Evolutionary conservation across 2,888 invertebrate species (phyloP).

Genomic region (Chrysopilus asiliformis): DNA sequence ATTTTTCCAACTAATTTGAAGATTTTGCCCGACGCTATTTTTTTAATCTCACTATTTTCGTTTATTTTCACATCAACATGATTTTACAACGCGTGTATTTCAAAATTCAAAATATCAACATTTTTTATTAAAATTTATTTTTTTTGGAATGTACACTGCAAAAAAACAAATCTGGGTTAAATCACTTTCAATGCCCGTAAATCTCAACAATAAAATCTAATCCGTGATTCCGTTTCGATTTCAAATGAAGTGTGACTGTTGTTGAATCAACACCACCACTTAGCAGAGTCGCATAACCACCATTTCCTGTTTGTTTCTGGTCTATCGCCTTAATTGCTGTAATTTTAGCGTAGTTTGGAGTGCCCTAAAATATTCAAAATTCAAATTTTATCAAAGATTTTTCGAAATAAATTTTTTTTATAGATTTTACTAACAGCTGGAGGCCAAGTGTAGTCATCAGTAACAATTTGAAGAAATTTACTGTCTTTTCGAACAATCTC

Average conservation of each 20-base stretch:
- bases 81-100: no score
- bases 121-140: no score
- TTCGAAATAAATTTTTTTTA: background rate
- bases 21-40: no score
- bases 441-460: background rate
- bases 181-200: conserved; percentile 27
- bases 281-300: conserved; percentile 31
- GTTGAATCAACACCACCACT: conserved; percentile 33
- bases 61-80: no score
- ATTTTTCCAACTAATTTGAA: no score
- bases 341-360: background rate
- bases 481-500: conserved; percentile 1
- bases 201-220: conserved; percentile 36
- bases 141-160: no score
- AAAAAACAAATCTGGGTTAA: no score
- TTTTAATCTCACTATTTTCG: no score
- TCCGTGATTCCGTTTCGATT: conserved; percentile 34
- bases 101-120: no score
- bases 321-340: conserved; percentile 3
- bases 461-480: background rate
- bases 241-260: conserved; percentile 32
- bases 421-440: background rate
- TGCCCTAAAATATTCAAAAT: conserved; percentile 1
- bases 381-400: no score
- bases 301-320: conserved; percentile 28